A percentile compares a stretch with the other conserved stretches of the same genome.
Conservation (phyloP, 1,140 invertebrate species). For the Saccostrea echinata region DNA sequence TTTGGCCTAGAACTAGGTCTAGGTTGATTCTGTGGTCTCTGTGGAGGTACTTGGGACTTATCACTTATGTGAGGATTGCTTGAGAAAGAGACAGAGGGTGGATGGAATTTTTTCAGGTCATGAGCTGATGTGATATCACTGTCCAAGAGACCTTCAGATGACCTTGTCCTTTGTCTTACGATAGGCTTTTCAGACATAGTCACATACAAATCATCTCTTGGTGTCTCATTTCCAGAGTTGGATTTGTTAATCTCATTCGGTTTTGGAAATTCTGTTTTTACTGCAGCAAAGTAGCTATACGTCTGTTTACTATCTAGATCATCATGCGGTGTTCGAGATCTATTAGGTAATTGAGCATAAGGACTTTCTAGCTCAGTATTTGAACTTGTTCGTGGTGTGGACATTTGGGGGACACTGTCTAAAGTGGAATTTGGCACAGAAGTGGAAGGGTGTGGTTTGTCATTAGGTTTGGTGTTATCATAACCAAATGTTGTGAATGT, state of each 20-base stretch:
- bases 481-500: constrained; percentile 69
- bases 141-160: constrained; percentile 66
- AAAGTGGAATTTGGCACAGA: constrained; percentile 1
- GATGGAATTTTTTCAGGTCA: constrained; percentile 51
- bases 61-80: constrained; percentile 1
- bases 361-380: neutral
- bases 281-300: neutral
- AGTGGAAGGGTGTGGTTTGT: constrained; percentile 25
- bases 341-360: neutral
- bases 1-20: neutral
- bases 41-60: neutral
- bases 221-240: constrained; percentile 29
- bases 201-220: constrained; percentile 58
- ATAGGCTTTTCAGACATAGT: constrained; percentile 54
- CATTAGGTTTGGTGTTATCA: constrained; percentile 13
- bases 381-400: neutral
- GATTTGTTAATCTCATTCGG: constrained; percentile 11
- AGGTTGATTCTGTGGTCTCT: neutral
- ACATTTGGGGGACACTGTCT: neutral
- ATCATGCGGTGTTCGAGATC: constrained; percentile 30
- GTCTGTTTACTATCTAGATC: constrained; percentile 21
- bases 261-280: constrained; percentile 31
- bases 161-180: constrained; percentile 60
- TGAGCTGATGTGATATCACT: constrained; percentile 48
- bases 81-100: neutral